phyloP scores from a whole-genome alignment of 2,888 invertebrate species.

The Macropis europaea region DNA sequence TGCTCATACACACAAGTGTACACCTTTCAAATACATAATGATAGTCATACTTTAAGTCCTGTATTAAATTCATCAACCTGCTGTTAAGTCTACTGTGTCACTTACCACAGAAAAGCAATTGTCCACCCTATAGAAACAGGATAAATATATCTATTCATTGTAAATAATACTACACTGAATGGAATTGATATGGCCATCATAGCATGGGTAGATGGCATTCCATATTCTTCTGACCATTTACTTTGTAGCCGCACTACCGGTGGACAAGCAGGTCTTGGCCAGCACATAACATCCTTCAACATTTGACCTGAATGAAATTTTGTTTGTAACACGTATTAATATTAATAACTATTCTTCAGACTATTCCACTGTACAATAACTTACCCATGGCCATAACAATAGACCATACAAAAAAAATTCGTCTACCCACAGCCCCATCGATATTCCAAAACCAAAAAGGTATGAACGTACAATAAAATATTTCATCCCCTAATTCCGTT shows the following conservation, averaged over 20 bases:
- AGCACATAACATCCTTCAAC: slow-evolving; percentile 92
- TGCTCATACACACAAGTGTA: slow-evolving; percentile 89
- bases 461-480: slow-evolving; percentile 94
- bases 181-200: slow-evolving; percentile 95
- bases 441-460: slow-evolving; percentile 98
- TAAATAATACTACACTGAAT: slow-evolving; percentile 90
- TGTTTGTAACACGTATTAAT: not conserved
- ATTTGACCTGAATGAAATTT: slow-evolving; percentile 85
- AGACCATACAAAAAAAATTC: slow-evolving; percentile 91
- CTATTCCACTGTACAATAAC: slow-evolving; percentile 29
- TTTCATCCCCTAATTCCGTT: slow-evolving; percentile 93
- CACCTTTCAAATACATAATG: slow-evolving; percentile 81
- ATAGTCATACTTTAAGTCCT: slow-evolving; percentile 9
- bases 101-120: slow-evolving; percentile 84
- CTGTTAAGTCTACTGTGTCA: not conserved
- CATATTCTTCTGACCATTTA: slow-evolving; percentile 95
- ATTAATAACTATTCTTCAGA: not conserved
- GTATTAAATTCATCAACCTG: slow-evolving; percentile 7
- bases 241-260: slow-evolving; percentile 91
- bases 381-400: slow-evolving; percentile 91
- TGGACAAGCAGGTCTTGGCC: slow-evolving; percentile 91
- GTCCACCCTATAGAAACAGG: slow-evolving; percentile 82
- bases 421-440: slow-evolving; percentile 91
- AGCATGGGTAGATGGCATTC: slow-evolving; percentile 97
- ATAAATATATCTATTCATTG: slow-evolving; percentile 90